phyloP scores from a whole-genome alignment of 2,113 vertebrate genomes.

The Oncorhynchus clarkii region DNA sequence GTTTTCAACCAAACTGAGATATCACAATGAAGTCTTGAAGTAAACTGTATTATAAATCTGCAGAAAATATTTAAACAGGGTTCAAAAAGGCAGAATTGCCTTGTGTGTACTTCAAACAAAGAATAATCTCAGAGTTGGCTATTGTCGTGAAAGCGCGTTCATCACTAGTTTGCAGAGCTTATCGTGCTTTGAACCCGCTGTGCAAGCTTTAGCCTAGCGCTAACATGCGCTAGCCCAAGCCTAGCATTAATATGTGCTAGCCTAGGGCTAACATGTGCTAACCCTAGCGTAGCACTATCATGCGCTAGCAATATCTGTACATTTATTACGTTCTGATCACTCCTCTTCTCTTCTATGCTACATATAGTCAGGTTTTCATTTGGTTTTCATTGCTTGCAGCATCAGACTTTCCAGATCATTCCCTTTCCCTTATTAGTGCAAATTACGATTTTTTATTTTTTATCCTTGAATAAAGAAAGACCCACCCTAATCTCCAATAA shows the following conservation, averaged over 20 bases:
- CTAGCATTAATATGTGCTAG: slow-evolving; percentile 26
- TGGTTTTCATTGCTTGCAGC: slow-evolving; percentile 76
- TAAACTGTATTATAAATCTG: background rate
- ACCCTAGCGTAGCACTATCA: slow-evolving; percentile 27
- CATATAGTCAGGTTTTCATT: slow-evolving; percentile 73
- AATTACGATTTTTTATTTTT: slow-evolving; percentile 31
- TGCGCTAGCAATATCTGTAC: slow-evolving; percentile 44
- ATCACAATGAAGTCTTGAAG: background rate
- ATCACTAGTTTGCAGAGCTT: slow-evolving; percentile 34
- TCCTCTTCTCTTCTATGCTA: slow-evolving; percentile 65
- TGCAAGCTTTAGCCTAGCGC: slow-evolving; percentile 29
- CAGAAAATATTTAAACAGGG: slow-evolving; percentile 19
- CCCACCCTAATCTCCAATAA: slow-evolving; percentile 48
- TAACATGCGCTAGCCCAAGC: slow-evolving; percentile 11
- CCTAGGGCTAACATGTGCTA: slow-evolving; percentile 52
- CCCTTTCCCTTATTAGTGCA: slow-evolving; percentile 72
- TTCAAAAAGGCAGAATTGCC: background rate
- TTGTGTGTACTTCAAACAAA: slow-evolving; percentile 22
- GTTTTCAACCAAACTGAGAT: background rate
- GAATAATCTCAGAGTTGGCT: slow-evolving; percentile 46
- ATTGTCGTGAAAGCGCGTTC: slow-evolving; percentile 42
- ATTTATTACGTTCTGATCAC: slow-evolving; percentile 69
- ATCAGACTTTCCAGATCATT: slow-evolving; percentile 56
- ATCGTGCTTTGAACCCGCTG: slow-evolving; percentile 19
- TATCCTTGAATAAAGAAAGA: slow-evolving; percentile 13